Evolutionary conservation across 2,888 invertebrate species (phyloP).

Genomic region (Cantharis flavilabris): DNA sequence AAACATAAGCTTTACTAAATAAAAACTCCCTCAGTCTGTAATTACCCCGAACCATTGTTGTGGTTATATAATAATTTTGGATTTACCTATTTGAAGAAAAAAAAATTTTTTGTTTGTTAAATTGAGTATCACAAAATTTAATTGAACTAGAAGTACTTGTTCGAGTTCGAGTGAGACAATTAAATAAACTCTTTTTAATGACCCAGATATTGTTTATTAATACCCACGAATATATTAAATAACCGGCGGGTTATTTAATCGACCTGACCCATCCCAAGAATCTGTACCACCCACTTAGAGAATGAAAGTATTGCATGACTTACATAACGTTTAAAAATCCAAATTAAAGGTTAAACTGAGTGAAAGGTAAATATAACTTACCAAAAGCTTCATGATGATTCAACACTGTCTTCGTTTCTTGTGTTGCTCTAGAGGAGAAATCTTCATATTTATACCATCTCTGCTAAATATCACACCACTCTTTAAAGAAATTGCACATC

Average conservation of each 20-base stretch:
- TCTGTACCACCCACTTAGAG: constrained; percentile 11
- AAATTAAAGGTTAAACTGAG: constrained; percentile 18
- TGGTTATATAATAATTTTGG: too few relatives aligned
- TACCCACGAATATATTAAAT: neutral
- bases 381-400: constrained; percentile 39
- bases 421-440: constrained; percentile 38
- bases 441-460: constrained; percentile 40
- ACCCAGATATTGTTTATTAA: neutral
- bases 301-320: constrained; percentile 18
- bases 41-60: too few relatives aligned
- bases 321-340: constrained; percentile 35
- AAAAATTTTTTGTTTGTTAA: neutral
- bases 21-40: too few relatives aligned
- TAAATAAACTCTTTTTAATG: neutral
- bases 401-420: constrained; percentile 28
- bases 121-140: neutral
- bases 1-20: too few relatives aligned
- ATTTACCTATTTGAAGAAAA: too few relatives aligned
- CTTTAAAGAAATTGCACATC: constrained; percentile 22
- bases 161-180: neutral
- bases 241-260: neutral
- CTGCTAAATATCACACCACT: constrained; percentile 30
- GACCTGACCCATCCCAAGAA: constrained; percentile 10
- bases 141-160: neutral
- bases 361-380: constrained; percentile 32